Evolutionary conservation across 2,113 vertebrate species (phyloP), one percentile per base, ranked within the genome.

Genomic region (Cavia aperea): DNA sequence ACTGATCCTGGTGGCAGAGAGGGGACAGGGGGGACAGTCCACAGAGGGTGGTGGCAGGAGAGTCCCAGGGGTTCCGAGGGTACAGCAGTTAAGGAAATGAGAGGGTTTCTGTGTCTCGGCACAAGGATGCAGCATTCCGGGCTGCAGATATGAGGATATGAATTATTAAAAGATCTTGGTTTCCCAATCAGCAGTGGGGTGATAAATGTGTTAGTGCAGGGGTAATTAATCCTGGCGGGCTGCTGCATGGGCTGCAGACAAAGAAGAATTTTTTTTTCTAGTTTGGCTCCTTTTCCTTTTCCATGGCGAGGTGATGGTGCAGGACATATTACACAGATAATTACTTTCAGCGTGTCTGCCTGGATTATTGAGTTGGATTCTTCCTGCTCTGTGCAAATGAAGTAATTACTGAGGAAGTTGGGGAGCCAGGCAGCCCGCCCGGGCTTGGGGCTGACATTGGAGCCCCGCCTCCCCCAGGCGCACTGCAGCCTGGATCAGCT

Each of bases 151-250:
- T 72, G 92, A 94, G 86, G 92, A 94, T 73, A 93, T 77, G 89
- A 95, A 96, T 97, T 93, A 94, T 94, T 95, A 90, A 92, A 92
- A 94, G 84, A 70, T 89, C 72, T 49, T 9, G 92, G 86, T 77
- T 95, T 95, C 88, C 95, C 92, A 83, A 43, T 93, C 89, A 86
- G 92, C 19, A 19, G 86, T 65, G 39, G 90, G 89, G 95, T 87
- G 95, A 87, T 92, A 79, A 93, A 90, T 51, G 92, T 72, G 91
- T 92, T 86, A 78, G 89, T 29, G 12, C 5, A 81, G 68, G 70
- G 88, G 91, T 95, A 91, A 96, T 96, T 94, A 96, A 95, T 96
- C 89, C 93, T 91, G 94, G 73, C 29, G 5, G 94, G 89, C 23
- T 5, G 88, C 92, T 60, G 81, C 87, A 39, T 51, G 7, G 78